Conservation (phyloP, 2,888 invertebrate species). For the Ennomos fuscantarius region DNA sequence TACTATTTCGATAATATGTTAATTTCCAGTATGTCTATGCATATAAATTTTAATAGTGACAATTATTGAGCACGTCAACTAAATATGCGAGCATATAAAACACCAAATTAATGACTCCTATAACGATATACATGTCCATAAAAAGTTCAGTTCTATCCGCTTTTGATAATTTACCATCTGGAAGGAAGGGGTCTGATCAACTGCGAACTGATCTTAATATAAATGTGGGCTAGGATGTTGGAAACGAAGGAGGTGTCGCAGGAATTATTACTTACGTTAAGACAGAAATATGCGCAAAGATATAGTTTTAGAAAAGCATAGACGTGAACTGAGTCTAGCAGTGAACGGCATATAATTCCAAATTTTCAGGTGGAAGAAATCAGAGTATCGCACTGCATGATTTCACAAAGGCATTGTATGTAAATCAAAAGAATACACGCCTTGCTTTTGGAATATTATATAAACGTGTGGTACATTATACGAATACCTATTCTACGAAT, state of each 20-base stretch:
- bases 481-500: too few species aligned
- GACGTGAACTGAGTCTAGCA: background rate
- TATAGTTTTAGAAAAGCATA: too few species aligned
- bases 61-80: conserved; percentile 12
- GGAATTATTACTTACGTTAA: too few species aligned
- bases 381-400: too few species aligned
- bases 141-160: conserved; percentile 26
- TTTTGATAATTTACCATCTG: conserved; percentile 24
- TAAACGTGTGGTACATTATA: too few species aligned
- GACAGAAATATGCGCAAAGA: too few species aligned
- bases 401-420: too few species aligned
- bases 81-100: conserved; percentile 6
- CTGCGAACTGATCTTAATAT: conserved; percentile 24
- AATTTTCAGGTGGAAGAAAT: background rate
- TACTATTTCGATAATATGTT: too few species aligned
- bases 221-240: conserved; percentile 3
- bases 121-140: conserved; percentile 1
- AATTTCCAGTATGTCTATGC: background rate
- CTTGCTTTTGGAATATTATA: too few species aligned
- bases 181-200: conserved; percentile 28
- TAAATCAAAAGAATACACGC: too few species aligned
- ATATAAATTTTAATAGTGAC: conserved; percentile 1
- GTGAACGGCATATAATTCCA: background rate
- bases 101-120: conserved; percentile 12
- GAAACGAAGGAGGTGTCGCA: conserved; percentile 14